These are phyloP conservation scores for Macrobrachium nipponense DNA, from an alignment of 1,140 invertebrate genomes.

Conservation along the genomic window DNA sequence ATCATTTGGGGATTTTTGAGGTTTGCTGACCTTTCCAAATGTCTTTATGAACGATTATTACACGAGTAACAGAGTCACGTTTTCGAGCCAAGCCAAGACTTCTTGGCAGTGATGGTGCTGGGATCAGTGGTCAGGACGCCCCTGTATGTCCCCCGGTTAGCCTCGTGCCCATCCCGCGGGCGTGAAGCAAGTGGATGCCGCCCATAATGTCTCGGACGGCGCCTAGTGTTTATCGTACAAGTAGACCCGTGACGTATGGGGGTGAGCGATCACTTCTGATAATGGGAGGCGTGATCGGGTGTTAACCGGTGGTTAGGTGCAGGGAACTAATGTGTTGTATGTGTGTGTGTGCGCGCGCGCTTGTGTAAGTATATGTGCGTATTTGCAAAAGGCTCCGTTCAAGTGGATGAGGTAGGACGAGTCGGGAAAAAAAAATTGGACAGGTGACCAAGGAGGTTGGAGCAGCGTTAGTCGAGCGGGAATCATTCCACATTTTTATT, in stretches of 20 bases:
- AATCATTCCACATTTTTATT: not conserved
- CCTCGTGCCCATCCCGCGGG: constrained; percentile 59
- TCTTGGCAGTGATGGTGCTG: too few relatives aligned
- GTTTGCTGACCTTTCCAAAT: too few relatives aligned
- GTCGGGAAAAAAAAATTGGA: not conserved
- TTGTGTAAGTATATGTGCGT: constrained; percentile 43
- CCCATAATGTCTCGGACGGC: constrained; percentile 59
- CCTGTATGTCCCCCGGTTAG: constrained; percentile 39
- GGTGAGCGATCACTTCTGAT: constrained; percentile 53
- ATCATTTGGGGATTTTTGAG: too few relatives aligned
- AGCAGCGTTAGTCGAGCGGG: not conserved
- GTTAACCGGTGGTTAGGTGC: constrained; percentile 58
- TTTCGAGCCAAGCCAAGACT: too few relatives aligned
- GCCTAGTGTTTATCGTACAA: constrained; percentile 40
- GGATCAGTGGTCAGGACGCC: constrained; percentile 20
- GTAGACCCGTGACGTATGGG: constrained; percentile 46
- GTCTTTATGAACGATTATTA: too few relatives aligned
- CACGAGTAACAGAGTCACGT: too few relatives aligned
- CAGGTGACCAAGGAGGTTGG: not conserved
- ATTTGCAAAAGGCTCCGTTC: constrained; percentile 57
- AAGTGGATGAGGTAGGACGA: constrained; percentile 21
- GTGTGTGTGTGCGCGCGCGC: too few relatives aligned
- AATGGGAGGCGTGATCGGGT: constrained; percentile 53
- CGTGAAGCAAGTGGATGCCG: constrained; percentile 41
- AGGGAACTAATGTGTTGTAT: not conserved